Evolutionary conservation across 2,888 invertebrate genomes (phyloP).

Genomic region (Aricia artaxerxes): DNA sequence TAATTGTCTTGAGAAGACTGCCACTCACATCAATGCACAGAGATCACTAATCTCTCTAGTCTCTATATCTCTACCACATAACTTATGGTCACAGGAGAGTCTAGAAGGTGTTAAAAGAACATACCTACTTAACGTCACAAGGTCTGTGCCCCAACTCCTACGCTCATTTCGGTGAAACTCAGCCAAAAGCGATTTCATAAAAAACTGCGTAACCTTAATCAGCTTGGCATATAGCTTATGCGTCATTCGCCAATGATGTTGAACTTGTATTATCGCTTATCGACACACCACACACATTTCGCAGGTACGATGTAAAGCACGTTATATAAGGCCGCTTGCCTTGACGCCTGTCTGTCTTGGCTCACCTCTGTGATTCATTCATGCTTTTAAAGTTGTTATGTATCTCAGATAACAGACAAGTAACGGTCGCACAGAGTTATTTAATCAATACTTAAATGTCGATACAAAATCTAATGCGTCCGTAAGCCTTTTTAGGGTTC

Average conservation of each 20-base stretch:
- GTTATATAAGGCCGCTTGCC: conserved; percentile 59
- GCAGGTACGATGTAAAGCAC: conserved; percentile 39
- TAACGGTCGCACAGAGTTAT: background rate
- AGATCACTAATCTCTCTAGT: too few relatives aligned
- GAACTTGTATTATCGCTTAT: conserved; percentile 19
- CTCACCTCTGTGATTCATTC: conserved; percentile 62
- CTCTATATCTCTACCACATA: too few relatives aligned
- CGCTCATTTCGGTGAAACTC: background rate
- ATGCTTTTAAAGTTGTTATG: conserved; percentile 43
- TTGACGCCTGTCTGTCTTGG: conserved; percentile 60
- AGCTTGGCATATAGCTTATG: background rate
- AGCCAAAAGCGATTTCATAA: background rate
- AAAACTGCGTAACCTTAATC: background rate
- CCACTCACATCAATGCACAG: too few relatives aligned
- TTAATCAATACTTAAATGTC: too few relatives aligned
- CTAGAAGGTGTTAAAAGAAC: background rate
- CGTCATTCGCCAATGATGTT: background rate
- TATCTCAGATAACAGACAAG: background rate
- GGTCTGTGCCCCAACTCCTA: background rate
- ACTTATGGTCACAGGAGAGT: too few relatives aligned
- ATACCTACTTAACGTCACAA: background rate
- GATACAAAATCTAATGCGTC: too few relatives aligned
- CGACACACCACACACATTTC: background rate
- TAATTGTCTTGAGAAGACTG: too few relatives aligned
- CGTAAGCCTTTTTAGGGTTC: background rate